Percentiles rank a stretch among this genome's conserved stretches.
Conservation (phyloP, 1,140 invertebrate species). For the Leptonema lineaticorne region DNA sequence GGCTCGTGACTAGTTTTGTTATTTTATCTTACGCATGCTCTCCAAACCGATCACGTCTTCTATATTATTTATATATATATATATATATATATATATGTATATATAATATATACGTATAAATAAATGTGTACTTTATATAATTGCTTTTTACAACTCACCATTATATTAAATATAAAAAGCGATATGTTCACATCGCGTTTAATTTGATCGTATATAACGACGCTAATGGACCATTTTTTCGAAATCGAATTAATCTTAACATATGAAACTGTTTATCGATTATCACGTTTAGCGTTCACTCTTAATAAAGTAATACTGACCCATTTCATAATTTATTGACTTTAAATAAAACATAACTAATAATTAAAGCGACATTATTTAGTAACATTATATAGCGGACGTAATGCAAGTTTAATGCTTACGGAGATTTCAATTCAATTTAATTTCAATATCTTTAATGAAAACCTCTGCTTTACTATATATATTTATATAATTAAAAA, state of each 20-base stretch:
- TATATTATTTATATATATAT: neutral
- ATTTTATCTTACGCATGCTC: neutral
- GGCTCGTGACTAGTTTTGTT: constrained; percentile 8
- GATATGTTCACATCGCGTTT: neutral
- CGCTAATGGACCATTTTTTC: neutral
- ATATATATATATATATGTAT: too few relatives aligned
- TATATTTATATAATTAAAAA: too few relatives aligned
- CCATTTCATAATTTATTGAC: too few relatives aligned
- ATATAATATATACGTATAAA: too few relatives aligned
- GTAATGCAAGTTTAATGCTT: too few relatives aligned
- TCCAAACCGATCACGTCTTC: neutral
- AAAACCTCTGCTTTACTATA: too few relatives aligned
- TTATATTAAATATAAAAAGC: neutral
- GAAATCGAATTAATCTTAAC: neutral
- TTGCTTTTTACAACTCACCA: constrained; percentile 10
- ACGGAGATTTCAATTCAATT: too few relatives aligned
- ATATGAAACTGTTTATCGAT: neutral
- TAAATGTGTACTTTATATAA: constrained; percentile 13
- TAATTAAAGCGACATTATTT: too few relatives aligned
- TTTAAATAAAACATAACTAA: too few relatives aligned
- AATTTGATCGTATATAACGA: neutral
- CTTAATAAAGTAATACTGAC: too few relatives aligned
- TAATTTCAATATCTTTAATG: too few relatives aligned
- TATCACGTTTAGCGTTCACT: neutral
- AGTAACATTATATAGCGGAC: too few relatives aligned